phyloP scores from a whole-genome alignment of 2,113 vertebrate species.

The Elaphurus davidianus region DNA sequence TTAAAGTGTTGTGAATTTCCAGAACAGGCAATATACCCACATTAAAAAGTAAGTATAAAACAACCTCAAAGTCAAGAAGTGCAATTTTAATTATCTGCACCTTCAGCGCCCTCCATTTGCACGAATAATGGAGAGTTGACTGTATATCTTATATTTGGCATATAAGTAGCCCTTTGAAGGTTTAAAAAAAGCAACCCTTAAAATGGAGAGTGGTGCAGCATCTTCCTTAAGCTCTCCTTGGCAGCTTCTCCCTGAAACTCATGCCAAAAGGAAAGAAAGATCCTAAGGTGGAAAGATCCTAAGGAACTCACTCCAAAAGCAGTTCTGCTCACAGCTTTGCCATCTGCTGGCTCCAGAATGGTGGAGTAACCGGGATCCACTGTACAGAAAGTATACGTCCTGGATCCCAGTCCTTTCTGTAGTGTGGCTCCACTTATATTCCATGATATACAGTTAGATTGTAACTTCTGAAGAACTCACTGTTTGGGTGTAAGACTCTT shows the following conservation, averaged over 20 bases:
- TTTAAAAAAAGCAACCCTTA: conserved; percentile 26
- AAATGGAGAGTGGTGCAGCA: neutral
- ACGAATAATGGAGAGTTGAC: conserved; percentile 34
- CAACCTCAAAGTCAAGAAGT: conserved; percentile 2
- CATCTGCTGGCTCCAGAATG: conserved; percentile 5
- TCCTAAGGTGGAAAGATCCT: neutral
- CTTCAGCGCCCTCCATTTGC: conserved; percentile 37
- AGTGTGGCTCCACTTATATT: conserved; percentile 45
- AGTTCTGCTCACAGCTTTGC: conserved; percentile 24
- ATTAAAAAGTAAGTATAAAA: conserved; percentile 62
- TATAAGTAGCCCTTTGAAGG: conserved; percentile 24
- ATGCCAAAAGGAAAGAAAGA: conserved; percentile 10
- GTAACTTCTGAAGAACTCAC: conserved; percentile 17
- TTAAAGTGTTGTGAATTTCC: conserved; percentile 54
- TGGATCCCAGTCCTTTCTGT: neutral
- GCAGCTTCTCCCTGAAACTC: conserved; percentile 17
- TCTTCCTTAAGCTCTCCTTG: conserved; percentile 13
- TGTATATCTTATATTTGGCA: conserved; percentile 42
- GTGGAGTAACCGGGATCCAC: neutral
- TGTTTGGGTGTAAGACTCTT: conserved; percentile 36
- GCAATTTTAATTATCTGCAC: neutral
- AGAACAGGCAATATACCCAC: conserved; percentile 31
- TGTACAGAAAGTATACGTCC: neutral
- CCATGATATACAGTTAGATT: conserved; percentile 44
- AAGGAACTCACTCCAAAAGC: neutral